Evolutionary conservation across 2,888 invertebrate genomes (phyloP).

Genomic region (Scaptomyza caliginosa): DNA sequence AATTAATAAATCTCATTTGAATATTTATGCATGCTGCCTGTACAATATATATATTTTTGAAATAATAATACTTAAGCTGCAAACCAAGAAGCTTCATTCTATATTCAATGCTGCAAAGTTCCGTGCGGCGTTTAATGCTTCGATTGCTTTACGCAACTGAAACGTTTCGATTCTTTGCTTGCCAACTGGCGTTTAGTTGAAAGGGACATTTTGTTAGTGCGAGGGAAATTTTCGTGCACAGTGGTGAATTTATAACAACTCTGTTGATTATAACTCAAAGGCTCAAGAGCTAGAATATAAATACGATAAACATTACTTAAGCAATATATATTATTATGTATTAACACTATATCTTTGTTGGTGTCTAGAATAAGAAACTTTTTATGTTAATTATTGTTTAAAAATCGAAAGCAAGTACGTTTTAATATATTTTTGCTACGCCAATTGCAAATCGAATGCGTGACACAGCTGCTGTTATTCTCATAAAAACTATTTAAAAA

Average conservation of each 20-base stretch:
- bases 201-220: slow-evolving; percentile 29
- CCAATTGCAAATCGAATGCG: slow-evolving; percentile 56
- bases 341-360: no score
- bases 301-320: no score
- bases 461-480: slow-evolving; percentile 53
- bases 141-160: slow-evolving; percentile 12
- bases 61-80: neutral
- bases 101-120: neutral
- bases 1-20: slow-evolving; percentile 1
- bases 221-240: slow-evolving; percentile 46
- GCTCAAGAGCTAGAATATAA: no score
- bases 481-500: slow-evolving; percentile 35
- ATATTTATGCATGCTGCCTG: neutral
- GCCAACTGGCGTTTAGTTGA: slow-evolving; percentile 29
- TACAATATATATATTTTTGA: slow-evolving; percentile 3
- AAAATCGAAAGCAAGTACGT: no score
- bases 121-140: slow-evolving; percentile 1
- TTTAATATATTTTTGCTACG: no score
- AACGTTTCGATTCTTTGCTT: neutral
- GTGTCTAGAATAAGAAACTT: no score
- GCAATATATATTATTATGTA: no score
- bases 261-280: neutral
- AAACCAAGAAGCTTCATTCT: slow-evolving; percentile 11
- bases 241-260: slow-evolving; percentile 41
- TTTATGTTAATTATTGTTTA: no score